Conservation (phyloP, 2,888 invertebrate genomes). For the Hartigia nigra region DNA sequence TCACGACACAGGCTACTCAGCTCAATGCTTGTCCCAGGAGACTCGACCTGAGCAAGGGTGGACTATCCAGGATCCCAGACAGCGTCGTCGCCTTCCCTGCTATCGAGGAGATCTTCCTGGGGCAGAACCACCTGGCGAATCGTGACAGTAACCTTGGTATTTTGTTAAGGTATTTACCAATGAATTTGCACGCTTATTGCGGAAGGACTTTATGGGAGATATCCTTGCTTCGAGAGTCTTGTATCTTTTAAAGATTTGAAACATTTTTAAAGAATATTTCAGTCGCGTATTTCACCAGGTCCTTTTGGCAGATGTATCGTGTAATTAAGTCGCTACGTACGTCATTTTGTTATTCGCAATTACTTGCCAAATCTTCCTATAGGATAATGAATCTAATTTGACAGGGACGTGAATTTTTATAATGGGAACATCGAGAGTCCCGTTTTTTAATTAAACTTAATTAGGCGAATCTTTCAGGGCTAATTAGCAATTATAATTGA, state of each 20-base stretch:
- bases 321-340: constrained; percentile 8
- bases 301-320: neutral
- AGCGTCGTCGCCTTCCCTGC: constrained; percentile 58
- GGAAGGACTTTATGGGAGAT: neutral
- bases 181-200: neutral
- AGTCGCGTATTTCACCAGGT: too few relatives aligned
- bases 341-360: constrained; percentile 8
- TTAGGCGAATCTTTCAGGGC: neutral
- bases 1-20: constrained; percentile 46
- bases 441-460: constrained; percentile 9
- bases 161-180: constrained; percentile 48
- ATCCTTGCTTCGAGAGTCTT: neutral
- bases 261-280: too few relatives aligned
- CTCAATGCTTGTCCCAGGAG: constrained; percentile 51
- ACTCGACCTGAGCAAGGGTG: constrained; percentile 62
- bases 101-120: constrained; percentile 59
- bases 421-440: neutral
- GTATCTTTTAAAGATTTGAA: neutral
- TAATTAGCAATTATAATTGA: neutral
- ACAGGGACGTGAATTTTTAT: constrained; percentile 9
- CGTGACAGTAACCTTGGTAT: constrained; percentile 53
- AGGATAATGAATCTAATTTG: constrained; percentile 12
- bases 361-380: neutral
- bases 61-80: constrained; percentile 62
- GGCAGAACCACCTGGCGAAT: constrained; percentile 59